Evolutionary conservation across 1,140 invertebrate genomes (phyloP).

Genomic region (Palaemon carinicauda): DNA sequence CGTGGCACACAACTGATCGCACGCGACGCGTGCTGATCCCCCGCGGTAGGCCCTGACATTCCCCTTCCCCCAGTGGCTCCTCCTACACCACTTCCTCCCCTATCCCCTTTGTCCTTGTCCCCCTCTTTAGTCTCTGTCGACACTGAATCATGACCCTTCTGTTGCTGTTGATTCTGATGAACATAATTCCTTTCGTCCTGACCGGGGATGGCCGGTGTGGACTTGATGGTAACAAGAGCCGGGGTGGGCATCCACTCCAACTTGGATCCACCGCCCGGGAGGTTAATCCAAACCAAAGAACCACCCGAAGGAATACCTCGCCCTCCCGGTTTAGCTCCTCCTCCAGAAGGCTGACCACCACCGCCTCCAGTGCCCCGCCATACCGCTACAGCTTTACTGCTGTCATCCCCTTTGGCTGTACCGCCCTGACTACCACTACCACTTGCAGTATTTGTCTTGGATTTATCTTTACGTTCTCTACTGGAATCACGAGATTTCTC

Average conservation of each 20-base stretch:
- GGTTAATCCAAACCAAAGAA: constrained; percentile 58
- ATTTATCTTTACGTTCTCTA: background rate
- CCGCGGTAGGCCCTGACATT: constrained; percentile 5
- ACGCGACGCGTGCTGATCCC: constrained; percentile 27
- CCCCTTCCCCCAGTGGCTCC: background rate
- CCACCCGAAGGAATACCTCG: background rate
- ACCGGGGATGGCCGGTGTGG: constrained; percentile 45
- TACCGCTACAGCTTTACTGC: background rate
- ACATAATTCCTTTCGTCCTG: background rate
- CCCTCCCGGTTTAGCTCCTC: background rate
- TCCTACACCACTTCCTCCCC: constrained; percentile 12
- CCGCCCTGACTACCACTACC: background rate
- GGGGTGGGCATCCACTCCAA: constrained; percentile 59
- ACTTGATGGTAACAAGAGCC: constrained; percentile 50
- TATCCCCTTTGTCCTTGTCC: background rate
- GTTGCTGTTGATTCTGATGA: background rate
- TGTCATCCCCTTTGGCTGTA: background rate
- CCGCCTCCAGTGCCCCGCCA: background rate
- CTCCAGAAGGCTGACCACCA: background rate
- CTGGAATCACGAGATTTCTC: background rate
- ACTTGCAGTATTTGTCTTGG: background rate
- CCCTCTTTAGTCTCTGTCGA: background rate
- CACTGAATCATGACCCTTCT: background rate
- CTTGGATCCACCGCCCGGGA: constrained; percentile 57
- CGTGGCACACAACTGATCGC: constrained; percentile 32